phyloP scores from a whole-genome alignment of 2,888 invertebrate genomes.

The Ypsolopha sequella region DNA sequence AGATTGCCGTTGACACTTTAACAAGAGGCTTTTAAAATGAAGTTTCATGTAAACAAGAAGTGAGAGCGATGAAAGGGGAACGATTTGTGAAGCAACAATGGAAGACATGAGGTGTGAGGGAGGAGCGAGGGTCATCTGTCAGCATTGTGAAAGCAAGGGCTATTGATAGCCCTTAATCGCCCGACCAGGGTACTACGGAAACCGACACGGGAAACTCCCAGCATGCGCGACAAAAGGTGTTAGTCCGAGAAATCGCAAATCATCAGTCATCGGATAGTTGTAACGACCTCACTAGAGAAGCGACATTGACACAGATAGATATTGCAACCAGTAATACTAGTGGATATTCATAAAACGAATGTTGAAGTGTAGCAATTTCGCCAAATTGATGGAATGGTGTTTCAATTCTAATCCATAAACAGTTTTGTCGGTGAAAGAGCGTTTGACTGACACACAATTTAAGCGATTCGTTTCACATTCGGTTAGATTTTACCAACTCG shows the following conservation, averaged over 20 bases:
- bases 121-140: slow-evolving; percentile 44
- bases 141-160: slow-evolving; percentile 45
- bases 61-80: slow-evolving; percentile 49
- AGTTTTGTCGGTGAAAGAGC: not conserved
- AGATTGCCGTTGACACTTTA: slow-evolving; percentile 34
- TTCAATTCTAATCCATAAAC: not conserved
- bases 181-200: slow-evolving; percentile 21
- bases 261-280: slow-evolving; percentile 35
- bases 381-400: not conserved
- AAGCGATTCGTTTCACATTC: slow-evolving; percentile 7
- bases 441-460: slow-evolving; percentile 4
- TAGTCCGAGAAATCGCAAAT: slow-evolving; percentile 36
- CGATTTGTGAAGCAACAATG: slow-evolving; percentile 34
- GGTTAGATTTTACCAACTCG: slow-evolving; percentile 35
- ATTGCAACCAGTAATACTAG: not conserved
- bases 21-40: slow-evolving; percentile 37
- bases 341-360: no score
- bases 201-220: slow-evolving; percentile 18
- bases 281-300: slow-evolving; percentile 30
- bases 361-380: no score
- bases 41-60: slow-evolving; percentile 45
- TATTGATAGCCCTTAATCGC: slow-evolving; percentile 52
- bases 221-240: slow-evolving; percentile 24
- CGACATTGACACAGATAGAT: slow-evolving; percentile 32
- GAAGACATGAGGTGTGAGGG: slow-evolving; percentile 36